phyloP scores from a whole-genome alignment of 2,797 vertebrate genomes.

The Micropoecilia bifurca region DNA sequence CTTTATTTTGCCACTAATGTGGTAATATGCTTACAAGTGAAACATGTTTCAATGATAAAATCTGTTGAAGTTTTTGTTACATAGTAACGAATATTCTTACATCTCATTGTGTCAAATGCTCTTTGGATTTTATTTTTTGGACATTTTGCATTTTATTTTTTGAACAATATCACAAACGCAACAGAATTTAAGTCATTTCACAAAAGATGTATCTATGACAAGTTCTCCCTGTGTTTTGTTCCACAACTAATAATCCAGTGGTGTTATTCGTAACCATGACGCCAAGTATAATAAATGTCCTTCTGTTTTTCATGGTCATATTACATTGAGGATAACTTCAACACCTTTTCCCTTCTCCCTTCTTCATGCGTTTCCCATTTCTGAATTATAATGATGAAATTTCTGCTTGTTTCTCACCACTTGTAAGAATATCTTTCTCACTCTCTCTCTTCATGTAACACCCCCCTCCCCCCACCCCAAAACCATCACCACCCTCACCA shows the following conservation, averaged over 20 bases:
- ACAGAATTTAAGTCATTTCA: background rate
- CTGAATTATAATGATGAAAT: slow-evolving; percentile 67
- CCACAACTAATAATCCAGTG: background rate
- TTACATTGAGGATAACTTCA: slow-evolving; percentile 57
- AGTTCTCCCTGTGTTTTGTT: background rate
- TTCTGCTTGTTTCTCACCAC: slow-evolving; percentile 68
- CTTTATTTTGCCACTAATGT: background rate
- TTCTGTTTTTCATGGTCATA: slow-evolving; percentile 55
- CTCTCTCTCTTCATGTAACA: slow-evolving; percentile 15
- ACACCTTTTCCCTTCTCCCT: slow-evolving; percentile 37
- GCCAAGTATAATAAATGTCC: slow-evolving; percentile 51
- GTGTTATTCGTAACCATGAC: background rate
- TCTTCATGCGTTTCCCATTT: slow-evolving; percentile 51
- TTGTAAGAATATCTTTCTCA: slow-evolving; percentile 49
- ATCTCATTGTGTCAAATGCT: background rate
- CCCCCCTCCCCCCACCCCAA: background rate
- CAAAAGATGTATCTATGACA: background rate
- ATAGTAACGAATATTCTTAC: background rate
- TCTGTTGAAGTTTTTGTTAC: background rate
- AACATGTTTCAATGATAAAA: background rate
- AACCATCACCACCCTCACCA: background rate
- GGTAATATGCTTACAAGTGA: background rate
- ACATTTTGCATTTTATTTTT: background rate
- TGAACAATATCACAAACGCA: background rate
- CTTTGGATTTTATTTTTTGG: background rate